A percentile compares a stretch with the other conserved stretches of the same genome.
These are phyloP conservation scores for Apodemus speciosus DNA, from an alignment of 2,113 vertebrate genomes.

Conservation along the genomic window DNA sequence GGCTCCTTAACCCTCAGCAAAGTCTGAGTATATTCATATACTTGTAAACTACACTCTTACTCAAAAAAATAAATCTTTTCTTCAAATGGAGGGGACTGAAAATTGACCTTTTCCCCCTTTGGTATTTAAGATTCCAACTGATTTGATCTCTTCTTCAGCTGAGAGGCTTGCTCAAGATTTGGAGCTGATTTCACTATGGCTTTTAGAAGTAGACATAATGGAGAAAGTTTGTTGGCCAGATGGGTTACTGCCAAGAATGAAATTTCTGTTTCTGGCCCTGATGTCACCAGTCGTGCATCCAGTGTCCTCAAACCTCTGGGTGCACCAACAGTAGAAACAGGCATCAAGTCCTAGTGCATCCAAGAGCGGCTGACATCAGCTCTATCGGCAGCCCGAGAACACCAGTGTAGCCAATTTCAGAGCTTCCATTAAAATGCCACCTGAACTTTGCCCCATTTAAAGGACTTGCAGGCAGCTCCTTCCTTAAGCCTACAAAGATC, in stretches of 20 bases:
- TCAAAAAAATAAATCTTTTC: constrained; percentile 67
- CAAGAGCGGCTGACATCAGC: not conserved
- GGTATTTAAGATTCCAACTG: constrained; percentile 67
- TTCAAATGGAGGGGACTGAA: constrained; percentile 47
- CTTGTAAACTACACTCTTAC: constrained; percentile 37
- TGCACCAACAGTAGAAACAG: constrained; percentile 30
- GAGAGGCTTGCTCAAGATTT: constrained; percentile 62
- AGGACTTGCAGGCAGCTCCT: constrained; percentile 56
- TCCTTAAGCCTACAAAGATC: constrained; percentile 22
- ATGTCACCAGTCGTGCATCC: constrained; percentile 61
- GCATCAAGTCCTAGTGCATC: not conserved
- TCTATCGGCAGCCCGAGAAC: not conserved
- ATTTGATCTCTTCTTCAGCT: constrained; percentile 66
- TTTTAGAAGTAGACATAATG: constrained; percentile 75
- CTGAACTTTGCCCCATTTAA: constrained; percentile 17
- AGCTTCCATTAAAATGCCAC: constrained; percentile 64
- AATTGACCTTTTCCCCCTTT: constrained; percentile 52
- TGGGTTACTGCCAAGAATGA: constrained; percentile 56
- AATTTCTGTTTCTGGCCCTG: constrained; percentile 39
- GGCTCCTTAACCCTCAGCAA: constrained; percentile 21
- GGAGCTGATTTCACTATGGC: constrained; percentile 66
- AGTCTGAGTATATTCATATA: constrained; percentile 51
- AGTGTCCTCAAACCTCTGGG: constrained; percentile 58
- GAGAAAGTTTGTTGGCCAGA: constrained; percentile 67
- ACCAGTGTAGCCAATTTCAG: constrained; percentile 27